phyloP scores from a whole-genome alignment of 2,888 invertebrate genomes.

The Athripsodes cinereus region DNA sequence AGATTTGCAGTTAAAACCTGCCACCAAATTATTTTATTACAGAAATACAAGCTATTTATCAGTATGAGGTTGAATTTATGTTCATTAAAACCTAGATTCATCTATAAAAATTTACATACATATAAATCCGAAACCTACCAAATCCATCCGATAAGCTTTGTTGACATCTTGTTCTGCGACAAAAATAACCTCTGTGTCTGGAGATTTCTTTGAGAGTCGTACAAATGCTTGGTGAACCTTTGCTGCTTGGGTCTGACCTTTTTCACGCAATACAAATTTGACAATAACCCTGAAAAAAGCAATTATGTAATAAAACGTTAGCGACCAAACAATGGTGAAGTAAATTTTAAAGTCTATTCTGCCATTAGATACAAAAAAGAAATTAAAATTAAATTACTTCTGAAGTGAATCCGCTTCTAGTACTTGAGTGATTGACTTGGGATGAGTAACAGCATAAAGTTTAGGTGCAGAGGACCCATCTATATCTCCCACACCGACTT shows the following conservation, averaged over 20 bases:
- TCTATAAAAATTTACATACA: not conserved
- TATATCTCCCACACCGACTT: conserved; percentile 83
- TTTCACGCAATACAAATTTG: conserved; percentile 74
- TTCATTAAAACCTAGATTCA: not conserved
- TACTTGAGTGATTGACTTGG: conserved; percentile 60
- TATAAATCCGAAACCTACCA: conserved; percentile 51
- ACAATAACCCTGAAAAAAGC: conserved; percentile 55
- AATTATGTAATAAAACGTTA: conserved; percentile 1
- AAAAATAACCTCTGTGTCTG: conserved; percentile 82
- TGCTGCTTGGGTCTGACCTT: conserved; percentile 59
- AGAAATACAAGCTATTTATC: too few relatives aligned
- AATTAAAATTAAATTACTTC: conserved; percentile 44
- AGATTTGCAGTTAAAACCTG: too few relatives aligned
- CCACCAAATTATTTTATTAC: too few relatives aligned
- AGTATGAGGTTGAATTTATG: too few relatives aligned
- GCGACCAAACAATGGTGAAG: too few relatives aligned
- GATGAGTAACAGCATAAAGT: conserved; percentile 65
- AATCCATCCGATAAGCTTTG: conserved; percentile 81
- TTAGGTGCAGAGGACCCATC: conserved; percentile 83
- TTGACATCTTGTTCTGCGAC: conserved; percentile 82
- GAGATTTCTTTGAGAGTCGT: conserved; percentile 59
- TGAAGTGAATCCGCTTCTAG: conserved; percentile 87
- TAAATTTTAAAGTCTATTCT: not conserved
- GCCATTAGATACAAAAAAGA: not conserved
- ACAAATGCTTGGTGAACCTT: conserved; percentile 85